Conservation (phyloP, 2,888 invertebrate genomes). For the Euclidia mi region DNA sequence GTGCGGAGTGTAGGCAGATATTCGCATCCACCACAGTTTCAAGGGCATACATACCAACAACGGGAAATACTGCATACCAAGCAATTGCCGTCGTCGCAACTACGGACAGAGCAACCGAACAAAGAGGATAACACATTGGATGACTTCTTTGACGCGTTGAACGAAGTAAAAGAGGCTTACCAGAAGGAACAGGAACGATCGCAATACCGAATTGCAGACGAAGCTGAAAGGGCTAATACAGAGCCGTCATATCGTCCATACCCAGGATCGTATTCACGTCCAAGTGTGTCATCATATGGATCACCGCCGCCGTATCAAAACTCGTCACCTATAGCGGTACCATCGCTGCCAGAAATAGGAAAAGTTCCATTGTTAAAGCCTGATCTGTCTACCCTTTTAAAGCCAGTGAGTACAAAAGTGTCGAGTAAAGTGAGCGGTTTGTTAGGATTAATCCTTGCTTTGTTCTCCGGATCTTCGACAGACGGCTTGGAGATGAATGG, state of each 20-base stretch:
- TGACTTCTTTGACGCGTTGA: conserved; percentile 64
- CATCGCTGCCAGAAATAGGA: conserved; percentile 45
- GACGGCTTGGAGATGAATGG: conserved; percentile 71
- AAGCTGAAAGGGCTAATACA: conserved; percentile 40
- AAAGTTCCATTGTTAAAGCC: conserved; percentile 64
- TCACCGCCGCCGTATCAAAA: conserved; percentile 44
- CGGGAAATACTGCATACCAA: conserved; percentile 40
- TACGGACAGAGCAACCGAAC: conserved; percentile 24
- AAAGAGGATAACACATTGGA: conserved; percentile 25
- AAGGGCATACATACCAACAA: conserved; percentile 25
- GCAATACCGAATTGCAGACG: conserved; percentile 45
- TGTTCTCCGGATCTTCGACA: conserved; percentile 70
- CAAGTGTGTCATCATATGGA: conserved; percentile 12
- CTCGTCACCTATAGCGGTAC: conserved; percentile 36
- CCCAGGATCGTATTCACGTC: conserved; percentile 14
- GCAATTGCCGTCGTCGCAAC: conserved; percentile 17
- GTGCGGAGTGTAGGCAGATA: conserved; percentile 58
- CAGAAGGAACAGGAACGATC: conserved; percentile 50
- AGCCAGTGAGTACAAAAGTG: conserved; percentile 72
- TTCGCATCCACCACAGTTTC: conserved; percentile 43
- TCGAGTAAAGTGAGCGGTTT: conserved; percentile 76
- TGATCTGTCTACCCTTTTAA: conserved; percentile 65
- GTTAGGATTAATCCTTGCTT: conserved; percentile 71
- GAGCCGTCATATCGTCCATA: conserved; percentile 30
- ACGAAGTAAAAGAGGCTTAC: conserved; percentile 42